Evolutionary conservation across 2,797 vertebrate genomes (phyloP), one percentile per base, ranked within the genome.

Genomic region (Eulemur rubriventer): DNA sequence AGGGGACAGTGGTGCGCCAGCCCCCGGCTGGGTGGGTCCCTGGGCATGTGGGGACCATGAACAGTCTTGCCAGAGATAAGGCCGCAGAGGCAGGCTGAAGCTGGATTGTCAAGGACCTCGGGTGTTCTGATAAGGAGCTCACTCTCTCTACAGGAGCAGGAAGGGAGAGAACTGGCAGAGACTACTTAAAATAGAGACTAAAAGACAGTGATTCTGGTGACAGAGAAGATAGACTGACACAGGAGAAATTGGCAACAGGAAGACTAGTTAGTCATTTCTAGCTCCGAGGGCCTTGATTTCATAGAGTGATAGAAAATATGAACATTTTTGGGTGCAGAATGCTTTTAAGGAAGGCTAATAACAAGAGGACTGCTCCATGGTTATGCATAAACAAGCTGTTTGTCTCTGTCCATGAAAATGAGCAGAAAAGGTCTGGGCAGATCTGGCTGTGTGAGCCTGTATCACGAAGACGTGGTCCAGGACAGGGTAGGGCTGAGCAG

Each of bases 311-410:
- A 85, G 46, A 81, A 91, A 88, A 85, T 88, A 55, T 48, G 67
- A 95, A 63, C 38, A 38, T 85, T 72, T 79, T 52, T 38, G 20
- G 33, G 76, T 93, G 20, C 87, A 91, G 95, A 97, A 95, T 90
- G 89, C 52, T 93, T 88, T 95, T 95, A 92, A 81, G 55, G 81
- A 17, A 30, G 0, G 43, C 22, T 82, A 48, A 52, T 70, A 35
- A 72, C 22, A 80, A 89, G 50, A 94, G 24, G 22, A 6, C n/a
- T 72, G n/a, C n/a, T 50, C 65, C 94, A 14, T 43, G 48, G 69
- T 93, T 91, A 20, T 73, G 72, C 79, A 91, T 43, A 95, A 89
- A 75, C 41, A 57, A 93, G 18, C 61, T 57, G 26, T 93, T 33
- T 94, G 50, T 94, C 35, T 92, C 61, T 38, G 38, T 84, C 43